Conservation (phyloP, 2,888 invertebrate genomes). For the Limnephilus marmoratus region DNA sequence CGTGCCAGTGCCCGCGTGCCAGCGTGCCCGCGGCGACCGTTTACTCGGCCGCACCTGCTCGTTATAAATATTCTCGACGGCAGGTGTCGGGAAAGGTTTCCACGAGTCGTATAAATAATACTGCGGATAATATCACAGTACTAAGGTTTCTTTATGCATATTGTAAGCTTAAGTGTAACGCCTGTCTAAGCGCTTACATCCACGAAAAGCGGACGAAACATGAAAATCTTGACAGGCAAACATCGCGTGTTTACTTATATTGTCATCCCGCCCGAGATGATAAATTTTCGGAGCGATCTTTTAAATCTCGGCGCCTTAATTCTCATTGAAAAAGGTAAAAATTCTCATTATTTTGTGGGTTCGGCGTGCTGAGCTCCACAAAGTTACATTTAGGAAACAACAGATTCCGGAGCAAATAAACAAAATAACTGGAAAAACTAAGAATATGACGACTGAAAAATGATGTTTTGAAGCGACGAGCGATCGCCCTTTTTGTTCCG, state of each 20-base stretch:
- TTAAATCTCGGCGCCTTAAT: slow-evolving; percentile 1
- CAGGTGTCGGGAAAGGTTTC: slow-evolving; percentile 63
- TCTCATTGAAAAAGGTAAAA: not conserved
- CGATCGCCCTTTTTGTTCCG: slow-evolving; percentile 52
- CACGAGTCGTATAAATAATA: slow-evolving; percentile 62
- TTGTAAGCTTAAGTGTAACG: slow-evolving; percentile 44
- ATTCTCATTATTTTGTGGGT: not conserved
- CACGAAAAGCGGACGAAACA: slow-evolving; percentile 24
- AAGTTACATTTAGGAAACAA: not conserved
- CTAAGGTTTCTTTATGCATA: slow-evolving; percentile 50
- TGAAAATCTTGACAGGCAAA: slow-evolving; percentile 5
- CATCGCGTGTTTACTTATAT: slow-evolving; percentile 29
- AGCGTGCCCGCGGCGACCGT: not conserved
- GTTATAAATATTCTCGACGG: slow-evolving; percentile 62
- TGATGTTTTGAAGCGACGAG: slow-evolving; percentile 58
- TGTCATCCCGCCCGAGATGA: slow-evolving; percentile 16
- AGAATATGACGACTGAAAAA: slow-evolving; percentile 62
- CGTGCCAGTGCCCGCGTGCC: not conserved
- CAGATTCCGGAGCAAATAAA: slow-evolving; percentile 10
- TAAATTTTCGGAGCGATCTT: slow-evolving; percentile 11
- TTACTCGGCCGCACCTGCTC: not conserved
- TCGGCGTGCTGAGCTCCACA: not conserved
- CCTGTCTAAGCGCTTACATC: slow-evolving; percentile 40
- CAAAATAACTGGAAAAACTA: slow-evolving; percentile 54
- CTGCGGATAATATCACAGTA: slow-evolving; percentile 52